A percentile compares a stretch with the other conserved stretches of the same genome.
These are phyloP conservation scores for Apodemus agrarius DNA, from an alignment of 2,797 vertebrate species.

Conservation along the genomic window DNA sequence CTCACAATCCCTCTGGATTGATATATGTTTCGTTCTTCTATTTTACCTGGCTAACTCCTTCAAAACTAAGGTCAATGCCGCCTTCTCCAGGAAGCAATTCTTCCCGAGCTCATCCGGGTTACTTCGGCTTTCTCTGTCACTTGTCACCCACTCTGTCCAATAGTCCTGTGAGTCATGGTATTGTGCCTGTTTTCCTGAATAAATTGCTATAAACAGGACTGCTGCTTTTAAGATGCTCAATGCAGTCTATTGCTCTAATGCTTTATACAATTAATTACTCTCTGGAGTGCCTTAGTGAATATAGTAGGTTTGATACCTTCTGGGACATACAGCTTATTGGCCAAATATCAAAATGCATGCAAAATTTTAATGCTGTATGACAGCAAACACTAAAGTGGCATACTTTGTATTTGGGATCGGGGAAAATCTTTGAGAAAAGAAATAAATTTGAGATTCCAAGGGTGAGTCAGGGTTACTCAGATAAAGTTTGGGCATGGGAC, in stretches of 20 bases:
- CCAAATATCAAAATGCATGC: neutral
- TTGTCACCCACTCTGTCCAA: accelerated
- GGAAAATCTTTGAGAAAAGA: conserved; percentile 5
- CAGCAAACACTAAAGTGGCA: neutral
- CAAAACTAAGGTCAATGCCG: neutral
- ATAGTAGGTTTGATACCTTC: neutral
- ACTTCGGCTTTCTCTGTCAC: neutral
- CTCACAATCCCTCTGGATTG: neutral
- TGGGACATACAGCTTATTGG: neutral
- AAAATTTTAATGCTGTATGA: neutral
- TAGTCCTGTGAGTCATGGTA: neutral
- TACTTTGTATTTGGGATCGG: neutral
- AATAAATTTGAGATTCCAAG: neutral
- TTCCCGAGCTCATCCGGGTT: neutral
- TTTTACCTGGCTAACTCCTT: neutral
- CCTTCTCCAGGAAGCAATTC: neutral
- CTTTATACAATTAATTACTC: neutral
- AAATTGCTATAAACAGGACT: neutral
- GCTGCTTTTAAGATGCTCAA: neutral
- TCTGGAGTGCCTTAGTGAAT: neutral
- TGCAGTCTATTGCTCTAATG: neutral
- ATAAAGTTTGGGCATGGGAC: neutral
- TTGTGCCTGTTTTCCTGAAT: neutral
- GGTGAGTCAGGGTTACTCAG: neutral
- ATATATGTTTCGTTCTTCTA: neutral